Evolutionary conservation across 2,113 vertebrate genomes (phyloP).

Genomic region (Psammodynastes pulverulentus): DNA sequence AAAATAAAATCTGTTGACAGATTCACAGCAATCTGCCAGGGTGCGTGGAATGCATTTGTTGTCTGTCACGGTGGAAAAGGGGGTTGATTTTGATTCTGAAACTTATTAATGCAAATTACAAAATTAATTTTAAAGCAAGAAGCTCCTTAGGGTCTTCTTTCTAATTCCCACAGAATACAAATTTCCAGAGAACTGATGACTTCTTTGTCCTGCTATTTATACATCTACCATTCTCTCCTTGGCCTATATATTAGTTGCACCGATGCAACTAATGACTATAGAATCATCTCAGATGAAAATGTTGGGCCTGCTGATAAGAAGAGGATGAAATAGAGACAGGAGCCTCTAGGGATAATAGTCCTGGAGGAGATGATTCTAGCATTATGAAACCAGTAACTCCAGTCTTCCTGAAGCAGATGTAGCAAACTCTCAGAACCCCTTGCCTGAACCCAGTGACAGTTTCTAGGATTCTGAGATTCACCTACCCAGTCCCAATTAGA

Average conservation of each 20-base stretch:
- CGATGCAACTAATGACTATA: background rate
- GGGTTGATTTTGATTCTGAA: background rate
- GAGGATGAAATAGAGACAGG: background rate
- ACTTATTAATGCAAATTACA: background rate
- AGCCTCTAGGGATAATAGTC: background rate
- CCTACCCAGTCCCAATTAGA: background rate
- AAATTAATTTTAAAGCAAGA: background rate
- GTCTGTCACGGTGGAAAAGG: background rate
- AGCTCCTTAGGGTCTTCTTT: background rate
- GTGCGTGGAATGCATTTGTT: background rate
- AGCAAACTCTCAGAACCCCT: background rate
- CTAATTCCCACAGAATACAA: background rate
- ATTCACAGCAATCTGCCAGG: background rate
- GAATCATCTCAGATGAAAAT: background rate
- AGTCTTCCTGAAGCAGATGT: background rate
- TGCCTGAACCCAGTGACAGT: background rate
- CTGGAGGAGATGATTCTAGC: background rate
- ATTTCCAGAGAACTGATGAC: background rate
- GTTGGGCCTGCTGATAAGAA: background rate
- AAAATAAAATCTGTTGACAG: background rate
- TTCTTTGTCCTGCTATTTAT: accelerated
- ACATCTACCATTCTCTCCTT: background rate
- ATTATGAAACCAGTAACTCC: background rate
- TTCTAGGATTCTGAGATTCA: background rate
- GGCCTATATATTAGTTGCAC: accelerated